These are phyloP conservation scores for Leguminivora glycinivorella DNA, from an alignment of 1,140 invertebrate species.

Conservation along the genomic window DNA sequence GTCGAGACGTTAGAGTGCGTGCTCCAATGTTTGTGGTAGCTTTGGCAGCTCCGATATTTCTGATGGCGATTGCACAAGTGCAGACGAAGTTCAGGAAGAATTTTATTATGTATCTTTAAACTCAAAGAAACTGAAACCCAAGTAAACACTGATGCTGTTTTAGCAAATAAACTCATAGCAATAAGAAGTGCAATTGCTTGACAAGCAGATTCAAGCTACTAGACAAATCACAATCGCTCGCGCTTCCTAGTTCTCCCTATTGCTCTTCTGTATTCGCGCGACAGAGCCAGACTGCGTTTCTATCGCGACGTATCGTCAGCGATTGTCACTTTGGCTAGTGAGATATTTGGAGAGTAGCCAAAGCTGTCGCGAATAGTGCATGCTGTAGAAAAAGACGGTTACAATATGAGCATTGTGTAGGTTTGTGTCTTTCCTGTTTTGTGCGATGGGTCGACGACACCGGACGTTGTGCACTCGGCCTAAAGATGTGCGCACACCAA, in stretches of 20 bases:
- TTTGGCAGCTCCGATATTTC: too few relatives aligned
- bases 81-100: constrained; percentile 33
- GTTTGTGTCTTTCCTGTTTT: not conserved
- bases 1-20: too few relatives aligned
- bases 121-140: not conserved
- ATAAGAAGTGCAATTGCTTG: not conserved
- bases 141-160: not conserved
- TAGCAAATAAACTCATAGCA: not conserved
- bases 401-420: not conserved
- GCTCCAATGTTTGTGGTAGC: too few relatives aligned
- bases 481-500: not conserved
- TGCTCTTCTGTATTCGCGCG: too few relatives aligned
- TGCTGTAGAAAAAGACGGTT: constrained; percentile 24
- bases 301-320: too few relatives aligned
- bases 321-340: too few relatives aligned
- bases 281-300: too few relatives aligned
- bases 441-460: constrained; percentile 55
- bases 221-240: too few relatives aligned
- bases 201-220: too few relatives aligned
- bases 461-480: constrained; percentile 37
- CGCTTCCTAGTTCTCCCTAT: too few relatives aligned
- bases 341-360: constrained; percentile 56
- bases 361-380: constrained; percentile 51
- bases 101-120: not conserved
- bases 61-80: too few relatives aligned